Evolutionary conservation across 2,797 vertebrate genomes (phyloP).

Genomic region (Rachycentron canadum): DNA sequence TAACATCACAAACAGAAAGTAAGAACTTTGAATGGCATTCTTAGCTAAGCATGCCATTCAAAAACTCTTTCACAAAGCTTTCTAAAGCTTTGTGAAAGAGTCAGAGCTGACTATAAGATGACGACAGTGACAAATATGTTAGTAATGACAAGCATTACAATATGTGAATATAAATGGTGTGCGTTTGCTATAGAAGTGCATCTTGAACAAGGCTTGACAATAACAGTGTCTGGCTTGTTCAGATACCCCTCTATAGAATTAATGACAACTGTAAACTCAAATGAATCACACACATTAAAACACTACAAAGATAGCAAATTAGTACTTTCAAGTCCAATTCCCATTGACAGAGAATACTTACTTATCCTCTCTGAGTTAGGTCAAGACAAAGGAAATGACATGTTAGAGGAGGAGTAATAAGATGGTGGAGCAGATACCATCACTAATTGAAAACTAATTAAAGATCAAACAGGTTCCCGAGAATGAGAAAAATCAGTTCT

Average conservation of each 20-base stretch:
- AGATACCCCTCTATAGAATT: slow-evolving; percentile 64
- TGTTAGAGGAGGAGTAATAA: slow-evolving; percentile 36
- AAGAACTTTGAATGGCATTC: slow-evolving; percentile 13
- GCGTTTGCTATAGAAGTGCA: slow-evolving; percentile 48
- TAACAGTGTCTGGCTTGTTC: slow-evolving; percentile 30
- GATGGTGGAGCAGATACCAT: not conserved
- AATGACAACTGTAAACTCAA: not conserved
- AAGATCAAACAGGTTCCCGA: not conserved
- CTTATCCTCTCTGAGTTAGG: slow-evolving; percentile 79
- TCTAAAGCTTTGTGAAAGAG: slow-evolving; percentile 34
- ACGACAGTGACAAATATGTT: slow-evolving; percentile 1
- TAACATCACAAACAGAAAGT: slow-evolving; percentile 12
- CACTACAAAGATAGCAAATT: slow-evolving; percentile 7
- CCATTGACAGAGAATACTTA: slow-evolving; percentile 64
- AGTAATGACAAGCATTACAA: slow-evolving; percentile 3
- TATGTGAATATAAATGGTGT: not conserved
- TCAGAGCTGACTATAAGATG: not conserved
- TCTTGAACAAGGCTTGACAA: slow-evolving; percentile 29
- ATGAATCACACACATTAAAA: not conserved
- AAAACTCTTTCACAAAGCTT: too few species aligned
- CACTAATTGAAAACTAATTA: not conserved
- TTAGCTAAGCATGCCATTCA: too few species aligned
- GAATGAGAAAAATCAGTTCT: not conserved
- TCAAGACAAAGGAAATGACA: slow-evolving; percentile 56
- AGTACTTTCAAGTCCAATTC: slow-evolving; percentile 3